Base-by-base conservation (phyloP, 2,113 vertebrate genomes). In the Tiliqua scincoides region DNA sequence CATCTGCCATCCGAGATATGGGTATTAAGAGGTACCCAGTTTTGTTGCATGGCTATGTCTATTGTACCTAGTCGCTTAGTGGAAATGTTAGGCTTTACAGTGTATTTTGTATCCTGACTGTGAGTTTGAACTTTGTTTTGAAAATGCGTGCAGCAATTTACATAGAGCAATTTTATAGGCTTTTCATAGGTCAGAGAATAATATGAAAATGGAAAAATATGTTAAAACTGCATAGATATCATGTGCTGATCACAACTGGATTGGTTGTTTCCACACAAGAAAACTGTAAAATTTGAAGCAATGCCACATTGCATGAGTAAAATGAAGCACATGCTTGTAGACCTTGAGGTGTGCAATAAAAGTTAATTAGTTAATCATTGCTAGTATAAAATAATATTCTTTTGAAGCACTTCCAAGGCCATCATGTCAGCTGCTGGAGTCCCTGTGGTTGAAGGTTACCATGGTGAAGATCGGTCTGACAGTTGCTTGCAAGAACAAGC, bases 341-440 rank as follows among this genome's bases (percentile, higher is more conserved):
- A 6, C 79, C 85, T 59, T 83, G 87, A 86, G 87, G 48, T 30
- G 83, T 82, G 62, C 92, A 84, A 52, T 78, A 88, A 89, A 25
- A 65, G n/a, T n/a, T n/a, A n/a, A n/a, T n/a, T n/a, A 79, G 78
- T 52, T 76, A 85, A 32, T 30, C n/a, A 8, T 61, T 80, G 62
- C 43, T 1, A 79, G 25, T 90, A 84, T 91, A 93, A 90, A 93
- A 92, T 35, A 89, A 87, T 93, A 0, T 93, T 85, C 65, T 59
- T 88, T 92, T 85, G 89, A 93, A 99, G 99, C 95, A 99, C 98
- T 83, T 99, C 99, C 78, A 99, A 99, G 94, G 95, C 98, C 95
- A 99, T 99, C 89, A 99, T 99, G 99, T 97, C 98, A 71, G 98
- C 98, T 80, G 99, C 99, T 15, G 99, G 99, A 9, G 98, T 99